Evolutionary conservation across 2,113 vertebrate genomes (phyloP).

Genomic region (Percina caprodes): DNA sequence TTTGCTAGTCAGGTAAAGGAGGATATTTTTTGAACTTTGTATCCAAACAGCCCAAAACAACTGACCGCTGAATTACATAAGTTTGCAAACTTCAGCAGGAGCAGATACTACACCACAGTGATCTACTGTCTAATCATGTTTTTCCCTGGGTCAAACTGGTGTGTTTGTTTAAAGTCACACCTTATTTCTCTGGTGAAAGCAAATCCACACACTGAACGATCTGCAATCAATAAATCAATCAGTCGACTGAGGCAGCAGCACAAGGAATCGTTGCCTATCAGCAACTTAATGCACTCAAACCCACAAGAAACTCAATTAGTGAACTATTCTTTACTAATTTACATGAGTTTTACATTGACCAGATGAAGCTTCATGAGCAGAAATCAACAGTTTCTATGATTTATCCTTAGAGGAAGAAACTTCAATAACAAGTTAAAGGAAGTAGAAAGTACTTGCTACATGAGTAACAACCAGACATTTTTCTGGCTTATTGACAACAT

Average conservation of each 20-base stretch:
- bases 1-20: neutral
- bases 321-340: neutral
- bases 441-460: neutral
- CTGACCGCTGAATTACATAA: neutral
- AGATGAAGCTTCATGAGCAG: too few relatives aligned
- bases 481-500: neutral
- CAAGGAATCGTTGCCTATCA: neutral
- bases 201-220: neutral
- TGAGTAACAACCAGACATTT: neutral
- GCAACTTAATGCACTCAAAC: neutral
- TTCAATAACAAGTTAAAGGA: too few relatives aligned
- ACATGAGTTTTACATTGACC: neutral
- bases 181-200: neutral
- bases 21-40: neutral
- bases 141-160: neutral
- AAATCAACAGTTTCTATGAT: too few relatives aligned
- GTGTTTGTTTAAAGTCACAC: neutral
- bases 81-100: slow-evolving; percentile 3
- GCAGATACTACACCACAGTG: neutral
- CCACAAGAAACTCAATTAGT: neutral
- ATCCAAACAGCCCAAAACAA: neutral
- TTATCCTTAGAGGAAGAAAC: too few relatives aligned
- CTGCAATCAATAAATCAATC: neutral
- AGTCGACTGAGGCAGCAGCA: neutral
- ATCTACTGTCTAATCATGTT: slow-evolving; percentile 3